Evolutionary conservation across 2,888 invertebrate species (phyloP).

Genomic region (Mactromeris polynyma): DNA sequence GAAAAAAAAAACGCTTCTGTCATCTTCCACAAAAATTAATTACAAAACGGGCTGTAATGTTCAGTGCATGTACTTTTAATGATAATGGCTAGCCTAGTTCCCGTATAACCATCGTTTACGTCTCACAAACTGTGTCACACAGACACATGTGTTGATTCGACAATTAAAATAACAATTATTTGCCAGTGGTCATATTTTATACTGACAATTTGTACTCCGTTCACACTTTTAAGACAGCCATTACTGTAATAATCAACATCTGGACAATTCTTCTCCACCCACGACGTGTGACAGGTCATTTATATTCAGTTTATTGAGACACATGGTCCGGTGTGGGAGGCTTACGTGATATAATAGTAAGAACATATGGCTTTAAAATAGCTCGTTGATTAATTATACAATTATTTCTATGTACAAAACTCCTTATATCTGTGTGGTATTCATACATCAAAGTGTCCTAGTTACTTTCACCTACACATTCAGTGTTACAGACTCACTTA

Average conservation of each 20-base stretch:
- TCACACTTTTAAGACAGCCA: conserved; percentile 17
- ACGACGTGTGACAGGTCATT: conserved; percentile 21
- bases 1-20: too few species aligned
- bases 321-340: neutral
- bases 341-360: neutral
- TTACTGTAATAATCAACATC: neutral
- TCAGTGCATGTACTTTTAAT: neutral
- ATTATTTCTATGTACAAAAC: neutral
- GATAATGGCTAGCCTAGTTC: too few species aligned
- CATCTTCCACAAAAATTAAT: too few species aligned
- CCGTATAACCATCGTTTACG: too few species aligned
- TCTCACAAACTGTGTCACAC: neutral
- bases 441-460: neutral
- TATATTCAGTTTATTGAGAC: neutral
- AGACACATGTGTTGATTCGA: neutral
- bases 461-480: too few species aligned
- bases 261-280: neutral
- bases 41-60: too few species aligned
- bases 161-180: neutral
- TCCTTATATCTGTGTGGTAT: neutral
- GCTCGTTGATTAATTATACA: neutral
- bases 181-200: conserved; percentile 30
- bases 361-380: neutral
- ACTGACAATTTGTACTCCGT: conserved; percentile 20
- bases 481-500: too few species aligned